A percentile compares a stretch with the other conserved stretches of the same genome.
These are phyloP conservation scores for Trochalopteron elliotii DNA, from an alignment of 2,113 vertebrate species.

Conservation along the genomic window DNA sequence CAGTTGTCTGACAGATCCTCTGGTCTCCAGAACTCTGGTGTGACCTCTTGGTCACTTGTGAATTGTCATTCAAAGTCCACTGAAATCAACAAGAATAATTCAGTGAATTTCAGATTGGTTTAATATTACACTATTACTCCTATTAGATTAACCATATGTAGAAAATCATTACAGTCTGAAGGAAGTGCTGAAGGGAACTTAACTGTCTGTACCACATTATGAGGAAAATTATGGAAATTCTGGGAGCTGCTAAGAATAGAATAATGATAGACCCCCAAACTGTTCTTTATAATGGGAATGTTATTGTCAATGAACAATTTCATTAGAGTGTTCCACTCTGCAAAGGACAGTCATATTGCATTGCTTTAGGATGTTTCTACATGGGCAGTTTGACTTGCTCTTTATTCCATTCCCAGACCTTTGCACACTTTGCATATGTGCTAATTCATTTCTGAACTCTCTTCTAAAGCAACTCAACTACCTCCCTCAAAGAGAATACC, in stretches of 20 bases:
- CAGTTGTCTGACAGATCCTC: background rate
- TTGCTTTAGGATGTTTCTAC: background rate
- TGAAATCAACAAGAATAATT: background rate
- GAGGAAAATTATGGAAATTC: background rate
- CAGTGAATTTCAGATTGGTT: background rate
- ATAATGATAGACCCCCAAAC: background rate
- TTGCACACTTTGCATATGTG: background rate
- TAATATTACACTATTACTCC: background rate
- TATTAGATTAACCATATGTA: background rate
- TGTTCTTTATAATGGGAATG: background rate
- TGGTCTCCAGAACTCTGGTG: background rate
- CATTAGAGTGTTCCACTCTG: background rate
- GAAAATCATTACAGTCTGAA: background rate
- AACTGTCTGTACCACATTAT: background rate
- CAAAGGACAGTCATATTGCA: background rate
- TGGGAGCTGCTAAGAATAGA: background rate
- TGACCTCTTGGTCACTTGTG: background rate
- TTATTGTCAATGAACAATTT: background rate
- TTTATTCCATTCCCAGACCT: background rate
- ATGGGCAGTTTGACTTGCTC: background rate
- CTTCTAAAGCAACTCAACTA: background rate
- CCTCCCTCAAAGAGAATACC: background rate
- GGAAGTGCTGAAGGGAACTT: background rate
- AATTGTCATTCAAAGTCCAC: background rate
- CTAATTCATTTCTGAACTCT: background rate